phyloP scores from a whole-genome alignment of 2,888 invertebrate genomes.

The Melanotus villosus region DNA sequence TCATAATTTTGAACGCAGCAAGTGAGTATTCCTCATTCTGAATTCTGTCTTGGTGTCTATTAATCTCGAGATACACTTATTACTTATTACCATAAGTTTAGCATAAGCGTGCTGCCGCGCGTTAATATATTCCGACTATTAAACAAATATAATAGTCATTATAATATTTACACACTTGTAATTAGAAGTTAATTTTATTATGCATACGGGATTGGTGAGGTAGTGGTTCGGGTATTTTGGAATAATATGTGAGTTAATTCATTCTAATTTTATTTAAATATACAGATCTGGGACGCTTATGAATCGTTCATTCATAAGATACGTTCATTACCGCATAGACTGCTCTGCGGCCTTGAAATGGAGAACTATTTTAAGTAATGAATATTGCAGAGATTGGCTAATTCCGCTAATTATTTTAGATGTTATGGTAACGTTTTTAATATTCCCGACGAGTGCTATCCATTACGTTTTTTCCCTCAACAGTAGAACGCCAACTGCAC shows the following conservation, averaged over 20 bases:
- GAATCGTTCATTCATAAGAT: slow-evolving; percentile 58
- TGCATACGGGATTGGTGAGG: slow-evolving; percentile 48
- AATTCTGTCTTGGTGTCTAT: slow-evolving; percentile 57
- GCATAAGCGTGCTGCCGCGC: slow-evolving; percentile 62
- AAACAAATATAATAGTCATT: slow-evolving; percentile 57
- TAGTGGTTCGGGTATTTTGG: slow-evolving; percentile 47
- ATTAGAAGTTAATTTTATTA: slow-evolving; percentile 52
- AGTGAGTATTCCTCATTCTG: slow-evolving; percentile 51
- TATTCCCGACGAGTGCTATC: no score
- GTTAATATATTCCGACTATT: slow-evolving; percentile 59
- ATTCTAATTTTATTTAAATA: slow-evolving; percentile 59
- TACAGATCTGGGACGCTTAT: slow-evolving; percentile 54
- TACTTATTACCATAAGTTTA: slow-evolving; percentile 63
- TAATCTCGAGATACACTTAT: slow-evolving; percentile 61
- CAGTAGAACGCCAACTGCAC: no score
- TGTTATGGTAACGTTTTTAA: no score
- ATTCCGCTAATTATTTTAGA: no score
- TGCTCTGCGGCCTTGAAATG: slow-evolving; percentile 45
- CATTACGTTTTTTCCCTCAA: no score
- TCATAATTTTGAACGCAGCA: slow-evolving; percentile 51
- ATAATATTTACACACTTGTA: slow-evolving; percentile 56
- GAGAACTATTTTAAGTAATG: slow-evolving; percentile 42
- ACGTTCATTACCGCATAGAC: slow-evolving; percentile 45
- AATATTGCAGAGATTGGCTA: slow-evolving; percentile 20
- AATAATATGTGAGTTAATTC: slow-evolving; percentile 56